Conservation (phyloP, 1,140 invertebrate species). For the Heliconius eleuchia region DNA sequence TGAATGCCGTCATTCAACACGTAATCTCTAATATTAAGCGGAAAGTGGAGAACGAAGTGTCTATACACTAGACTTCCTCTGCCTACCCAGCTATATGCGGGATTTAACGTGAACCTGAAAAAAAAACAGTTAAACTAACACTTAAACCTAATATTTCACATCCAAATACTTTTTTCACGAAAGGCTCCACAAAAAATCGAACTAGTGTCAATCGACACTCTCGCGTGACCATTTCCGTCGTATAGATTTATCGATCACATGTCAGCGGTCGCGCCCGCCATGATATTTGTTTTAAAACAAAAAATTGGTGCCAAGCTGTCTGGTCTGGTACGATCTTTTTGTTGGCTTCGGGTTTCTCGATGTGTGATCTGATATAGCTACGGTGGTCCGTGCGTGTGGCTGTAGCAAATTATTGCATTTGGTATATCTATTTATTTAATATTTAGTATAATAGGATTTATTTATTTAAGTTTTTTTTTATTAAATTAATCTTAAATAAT, state of each 20-base stretch:
- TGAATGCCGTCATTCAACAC: too few relatives aligned
- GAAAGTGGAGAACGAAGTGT: too few relatives aligned
- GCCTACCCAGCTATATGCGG: too few relatives aligned
- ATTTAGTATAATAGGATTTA: too few relatives aligned
- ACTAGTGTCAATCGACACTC: conserved; percentile 34
- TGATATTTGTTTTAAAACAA: conserved; percentile 56
- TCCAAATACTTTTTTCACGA: not conserved
- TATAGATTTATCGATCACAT: conserved; percentile 59
- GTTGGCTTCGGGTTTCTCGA: conserved; percentile 35
- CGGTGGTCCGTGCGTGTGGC: not conserved
- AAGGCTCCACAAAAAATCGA: conserved; percentile 1
- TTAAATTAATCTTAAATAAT: too few relatives aligned
- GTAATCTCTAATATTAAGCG: too few relatives aligned
- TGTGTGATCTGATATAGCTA: not conserved
- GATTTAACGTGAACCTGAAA: too few relatives aligned
- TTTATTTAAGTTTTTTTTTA: too few relatives aligned
- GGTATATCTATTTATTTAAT: not conserved
- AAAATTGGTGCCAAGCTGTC: conserved; percentile 72
- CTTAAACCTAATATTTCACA: not conserved
- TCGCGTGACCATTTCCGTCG: conserved; percentile 62
- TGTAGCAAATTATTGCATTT: not conserved
- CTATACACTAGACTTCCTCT: too few relatives aligned
- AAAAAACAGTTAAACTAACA: too few relatives aligned
- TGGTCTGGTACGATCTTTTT: conserved; percentile 59
- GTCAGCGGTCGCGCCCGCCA: conserved; percentile 41